A percentile compares a stretch with the other conserved stretches of the same genome.
These are phyloP conservation scores for Trachythela sp. DNA, from an alignment of 64 coral and sea anemone species.

Conservation along the genomic window DNA sequence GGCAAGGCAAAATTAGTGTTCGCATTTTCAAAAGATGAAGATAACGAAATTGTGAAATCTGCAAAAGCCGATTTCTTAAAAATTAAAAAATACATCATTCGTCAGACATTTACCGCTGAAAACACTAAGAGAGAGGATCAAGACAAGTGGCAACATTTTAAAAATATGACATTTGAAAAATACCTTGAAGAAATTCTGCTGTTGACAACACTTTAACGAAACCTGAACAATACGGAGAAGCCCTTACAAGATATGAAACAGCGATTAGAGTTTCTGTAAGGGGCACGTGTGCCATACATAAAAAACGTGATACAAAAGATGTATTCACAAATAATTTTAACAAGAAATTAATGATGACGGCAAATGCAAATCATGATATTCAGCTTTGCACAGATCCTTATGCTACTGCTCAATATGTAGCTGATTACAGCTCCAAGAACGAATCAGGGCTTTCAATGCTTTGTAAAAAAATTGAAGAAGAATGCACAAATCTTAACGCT, in stretches of 20 bases:
- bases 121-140: neutral
- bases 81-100: neutral
- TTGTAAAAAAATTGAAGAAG: neutral
- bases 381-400: constrained; percentile 2
- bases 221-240: neutral
- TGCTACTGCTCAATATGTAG: constrained; percentile 8
- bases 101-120: neutral
- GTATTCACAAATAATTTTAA: constrained; percentile 7
- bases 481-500: neutral
- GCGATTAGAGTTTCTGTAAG: neutral
- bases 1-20: neutral
- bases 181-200: neutral
- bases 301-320: neutral
- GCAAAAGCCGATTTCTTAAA: neutral
- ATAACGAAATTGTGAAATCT: neutral
- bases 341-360: constrained; percentile 7
- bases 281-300: neutral
- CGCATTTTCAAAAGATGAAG: neutral
- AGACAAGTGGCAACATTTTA: neutral
- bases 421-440: neutral
- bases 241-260: neutral
- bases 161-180: constrained; percentile 3
- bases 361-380: neutral
- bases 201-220: neutral
- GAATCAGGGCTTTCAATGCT: too few species aligned